These are phyloP conservation scores for Prunella himalayana DNA, from an alignment of 2,113 vertebrate genomes.

Conservation along the genomic window DNA sequence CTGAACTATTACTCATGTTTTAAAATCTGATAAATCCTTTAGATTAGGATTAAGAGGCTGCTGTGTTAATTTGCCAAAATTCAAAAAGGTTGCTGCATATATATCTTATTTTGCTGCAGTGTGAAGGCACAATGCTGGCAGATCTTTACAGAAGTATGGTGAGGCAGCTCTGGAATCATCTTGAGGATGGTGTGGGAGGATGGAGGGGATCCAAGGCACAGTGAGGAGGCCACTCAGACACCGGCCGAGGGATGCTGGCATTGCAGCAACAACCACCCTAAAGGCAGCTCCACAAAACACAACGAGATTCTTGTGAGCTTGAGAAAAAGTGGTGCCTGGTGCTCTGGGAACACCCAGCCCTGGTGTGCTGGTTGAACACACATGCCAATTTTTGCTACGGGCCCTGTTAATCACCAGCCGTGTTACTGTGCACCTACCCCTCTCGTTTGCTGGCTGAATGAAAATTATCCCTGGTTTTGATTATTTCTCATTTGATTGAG, in stretches of 20 bases:
- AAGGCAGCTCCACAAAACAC: neutral
- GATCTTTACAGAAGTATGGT: neutral
- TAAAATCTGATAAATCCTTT: neutral
- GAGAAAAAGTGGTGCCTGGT: neutral
- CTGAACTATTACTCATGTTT: neutral
- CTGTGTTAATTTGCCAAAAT: neutral
- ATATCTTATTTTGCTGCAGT: neutral
- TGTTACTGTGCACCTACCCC: neutral
- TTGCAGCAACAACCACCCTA: neutral
- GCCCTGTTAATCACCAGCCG: constrained; percentile 9
- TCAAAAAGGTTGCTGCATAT: neutral
- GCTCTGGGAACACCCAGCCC: constrained; percentile 17
- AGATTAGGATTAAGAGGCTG: neutral
- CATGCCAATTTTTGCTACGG: constrained; percentile 6
- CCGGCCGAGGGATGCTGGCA: neutral
- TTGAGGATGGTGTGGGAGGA: neutral
- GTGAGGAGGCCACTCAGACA: neutral
- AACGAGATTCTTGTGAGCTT: neutral
- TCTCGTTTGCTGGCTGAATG: constrained; percentile 30
- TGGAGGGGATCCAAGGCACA: neutral
- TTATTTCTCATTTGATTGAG: constrained; percentile 31
- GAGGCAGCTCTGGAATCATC: neutral
- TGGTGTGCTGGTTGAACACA: neutral
- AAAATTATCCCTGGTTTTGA: constrained; percentile 14
- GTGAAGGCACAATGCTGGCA: neutral